Evolutionary conservation across 37 sponge, comb jelly and placozoan species (phyloP), one percentile per base, ranked within the genome.

Genomic region (Chondrilla cf. caribensis): DNA sequence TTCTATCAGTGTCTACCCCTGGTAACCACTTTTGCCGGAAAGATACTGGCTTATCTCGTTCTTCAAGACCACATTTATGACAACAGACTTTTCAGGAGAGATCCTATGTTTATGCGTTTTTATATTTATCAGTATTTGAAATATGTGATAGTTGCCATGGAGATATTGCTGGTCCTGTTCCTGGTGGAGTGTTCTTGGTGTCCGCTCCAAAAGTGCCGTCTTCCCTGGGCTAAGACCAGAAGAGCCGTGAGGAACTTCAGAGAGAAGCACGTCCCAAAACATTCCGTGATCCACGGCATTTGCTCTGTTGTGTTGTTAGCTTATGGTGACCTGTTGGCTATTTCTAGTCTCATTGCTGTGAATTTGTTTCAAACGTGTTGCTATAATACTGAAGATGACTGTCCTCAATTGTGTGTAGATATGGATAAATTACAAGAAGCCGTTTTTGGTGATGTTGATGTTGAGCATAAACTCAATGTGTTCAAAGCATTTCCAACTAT

Each of bases 181-280:
- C 51, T 47, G 6, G 51, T 11, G 9, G 11, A 47, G 51, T 62
- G 64, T 28, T 19, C 29, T n/a, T 62, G 29, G 4, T 73, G 76
- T 39, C 76, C 76, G 0, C 38, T 38, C n/a, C 38, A 22, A 2
- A 73, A 24, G 24, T 73, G 76, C 25, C 8, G 38, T 37, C 41
- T 14, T 42, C 38, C 38, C 24, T 73, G 76, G 76, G 76, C 40
- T 2, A 37, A 73, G 44, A 40, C 40, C 21, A 73, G 76, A 43
- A 31, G 25, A 2, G 24, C 40, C 2, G 41, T 38, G 24, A 31
- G 76, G 11, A 73, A 73, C 40, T 38, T 73, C 24, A 39, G 76
- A 73, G 44, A 73, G 42, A 73, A 73, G 76, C 36, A 73, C 6
- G 44, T 38, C 24, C 41, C 41, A 37, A 73, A 21, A 40, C 38